Conservation (phyloP, 2,113 vertebrate species). For the Andinoacara biseriatus region DNA sequence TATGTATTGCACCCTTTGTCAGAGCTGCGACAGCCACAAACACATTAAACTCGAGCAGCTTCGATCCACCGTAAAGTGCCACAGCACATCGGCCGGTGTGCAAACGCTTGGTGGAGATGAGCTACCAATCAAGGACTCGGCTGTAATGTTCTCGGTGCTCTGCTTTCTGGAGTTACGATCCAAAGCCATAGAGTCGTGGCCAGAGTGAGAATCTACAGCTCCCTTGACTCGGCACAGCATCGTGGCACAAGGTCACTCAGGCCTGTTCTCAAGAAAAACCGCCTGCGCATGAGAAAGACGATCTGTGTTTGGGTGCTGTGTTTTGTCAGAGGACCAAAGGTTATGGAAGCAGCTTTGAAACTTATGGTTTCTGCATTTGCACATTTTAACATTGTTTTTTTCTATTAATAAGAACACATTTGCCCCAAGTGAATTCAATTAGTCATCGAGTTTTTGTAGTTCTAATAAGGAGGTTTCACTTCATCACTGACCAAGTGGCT, state of each 20-base stretch:
- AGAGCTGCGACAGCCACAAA: constrained; percentile 71
- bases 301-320: not conserved
- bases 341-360: not conserved
- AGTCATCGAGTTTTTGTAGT: not conserved
- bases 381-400: not conserved
- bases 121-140: constrained; percentile 56
- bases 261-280: constrained; percentile 4
- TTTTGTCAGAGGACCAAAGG: not conserved
- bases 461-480: not conserved
- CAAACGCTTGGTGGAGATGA: constrained; percentile 33
- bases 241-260: constrained; percentile 35
- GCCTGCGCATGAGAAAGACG: not conserved
- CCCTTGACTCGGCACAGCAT: constrained; percentile 18
- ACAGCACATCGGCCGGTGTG: not conserved
- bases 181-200: constrained; percentile 43
- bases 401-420: not conserved
- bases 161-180: constrained; percentile 62
- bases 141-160: constrained; percentile 23
- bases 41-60: constrained; percentile 72
- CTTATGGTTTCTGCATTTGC: not conserved
- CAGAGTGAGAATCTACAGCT: constrained; percentile 47
- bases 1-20: constrained; percentile 75
- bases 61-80: constrained; percentile 71
- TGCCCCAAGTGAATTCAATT: not conserved
- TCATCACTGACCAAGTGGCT: too few species aligned